Conservation (phyloP, 2,888 invertebrate genomes). For the Agonopterix subpropinquella region DNA sequence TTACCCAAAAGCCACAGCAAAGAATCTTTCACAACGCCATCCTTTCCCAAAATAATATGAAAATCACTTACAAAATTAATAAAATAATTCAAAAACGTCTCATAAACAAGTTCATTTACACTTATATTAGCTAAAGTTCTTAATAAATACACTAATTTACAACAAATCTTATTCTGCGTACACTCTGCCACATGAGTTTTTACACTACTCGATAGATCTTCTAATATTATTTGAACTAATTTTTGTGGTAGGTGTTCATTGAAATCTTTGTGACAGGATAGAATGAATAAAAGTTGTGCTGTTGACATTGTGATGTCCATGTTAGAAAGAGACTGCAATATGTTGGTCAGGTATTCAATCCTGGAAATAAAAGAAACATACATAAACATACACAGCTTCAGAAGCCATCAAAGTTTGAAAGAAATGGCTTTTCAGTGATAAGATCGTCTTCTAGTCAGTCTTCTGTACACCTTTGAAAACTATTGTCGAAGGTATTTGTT, state of each 20-base stretch:
- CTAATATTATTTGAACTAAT: conserved; percentile 24
- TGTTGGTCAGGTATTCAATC: conserved; percentile 28
- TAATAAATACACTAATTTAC: conserved; percentile 33
- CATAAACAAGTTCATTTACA: conserved; percentile 16
- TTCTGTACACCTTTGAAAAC: too few species aligned
- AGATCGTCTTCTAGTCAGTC: too few species aligned
- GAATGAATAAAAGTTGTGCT: conserved; percentile 36
- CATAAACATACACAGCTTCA: too few species aligned
- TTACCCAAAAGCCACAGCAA: conserved; percentile 55
- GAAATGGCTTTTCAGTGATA: too few species aligned
- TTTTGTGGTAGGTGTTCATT: conserved; percentile 16
- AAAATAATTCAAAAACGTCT: conserved; percentile 27
- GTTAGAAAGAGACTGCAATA: conserved; percentile 24
- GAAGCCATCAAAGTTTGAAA: too few species aligned
- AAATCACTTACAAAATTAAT: conserved; percentile 19
- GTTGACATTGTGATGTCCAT: conserved; percentile 19
- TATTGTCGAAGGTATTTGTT: too few species aligned
- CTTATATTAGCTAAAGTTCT: conserved; percentile 46
- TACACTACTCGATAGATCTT: conserved; percentile 20
- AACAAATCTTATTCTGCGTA: conserved; percentile 12
- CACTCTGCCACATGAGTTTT: conserved; percentile 16
- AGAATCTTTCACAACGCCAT: conserved; percentile 22
- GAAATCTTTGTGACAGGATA: conserved; percentile 50
- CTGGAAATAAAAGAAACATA: conserved; percentile 28
- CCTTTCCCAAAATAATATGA: conserved; percentile 21